Conservation (phyloP, 2,888 invertebrate genomes). For the Coronaproctus castanopsis region DNA sequence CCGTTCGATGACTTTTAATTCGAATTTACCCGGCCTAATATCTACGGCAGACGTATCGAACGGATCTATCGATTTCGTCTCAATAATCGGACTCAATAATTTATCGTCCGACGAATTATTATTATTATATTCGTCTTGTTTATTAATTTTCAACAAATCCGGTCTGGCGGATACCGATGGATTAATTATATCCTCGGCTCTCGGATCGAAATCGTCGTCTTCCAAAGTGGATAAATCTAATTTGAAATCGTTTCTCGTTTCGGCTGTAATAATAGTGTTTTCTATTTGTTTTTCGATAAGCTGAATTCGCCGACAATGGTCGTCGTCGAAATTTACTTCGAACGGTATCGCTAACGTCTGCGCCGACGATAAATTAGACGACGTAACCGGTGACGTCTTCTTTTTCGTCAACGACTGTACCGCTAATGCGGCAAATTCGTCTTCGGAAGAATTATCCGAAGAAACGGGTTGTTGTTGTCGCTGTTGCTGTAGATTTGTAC, state of each 20-base stretch:
- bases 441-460: slow-evolving; percentile 41
- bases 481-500: background rate
- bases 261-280: background rate
- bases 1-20: slow-evolving; percentile 35
- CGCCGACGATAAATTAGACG: background rate
- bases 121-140: background rate
- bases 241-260: background rate
- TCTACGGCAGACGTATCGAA: slow-evolving; percentile 43
- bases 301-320: no score
- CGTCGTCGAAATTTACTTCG: background rate
- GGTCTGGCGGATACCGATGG: slow-evolving; percentile 15
- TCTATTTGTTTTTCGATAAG: background rate
- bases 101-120: background rate
- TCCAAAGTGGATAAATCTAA: slow-evolving; percentile 22
- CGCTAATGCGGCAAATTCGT: slow-evolving; percentile 57
- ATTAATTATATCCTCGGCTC: slow-evolving; percentile 35
- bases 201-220: slow-evolving; percentile 66
- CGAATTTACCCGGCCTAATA: slow-evolving; percentile 34
- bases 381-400: slow-evolving; percentile 29
- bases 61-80: slow-evolving; percentile 33
- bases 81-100: background rate
- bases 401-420: slow-evolving; percentile 48
- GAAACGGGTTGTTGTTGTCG: background rate
- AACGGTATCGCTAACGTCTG: slow-evolving; percentile 3
- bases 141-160: slow-evolving; percentile 7